Base-by-base conservation (phyloP, 1,140 invertebrate genomes). In the Drosophila cardini region DNA sequence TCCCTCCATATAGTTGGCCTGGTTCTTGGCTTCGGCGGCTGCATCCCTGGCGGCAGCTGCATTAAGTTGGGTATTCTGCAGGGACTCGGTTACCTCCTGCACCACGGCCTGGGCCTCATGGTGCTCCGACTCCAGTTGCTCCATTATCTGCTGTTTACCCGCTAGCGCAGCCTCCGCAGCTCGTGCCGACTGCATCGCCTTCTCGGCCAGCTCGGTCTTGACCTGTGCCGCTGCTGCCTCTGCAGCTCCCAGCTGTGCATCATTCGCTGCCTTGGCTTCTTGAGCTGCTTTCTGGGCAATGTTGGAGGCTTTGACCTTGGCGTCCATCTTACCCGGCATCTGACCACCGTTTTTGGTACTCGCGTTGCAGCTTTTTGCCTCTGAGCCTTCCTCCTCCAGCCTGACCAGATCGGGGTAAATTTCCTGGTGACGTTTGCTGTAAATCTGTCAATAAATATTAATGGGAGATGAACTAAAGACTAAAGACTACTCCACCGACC, bases 191-290 rank as follows among this genome's bases (percentile, higher is more conserved):
- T 95, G 94, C 7, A 94, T 72, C 1, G 95, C 95, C 83, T 94
- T 95, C 48, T 95, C 94, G 1, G 95, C 95, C 48, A 95, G 75
- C 84, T 95, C 94, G 9, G 93, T 93, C 90, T 95, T 95, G 2
- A 95, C 94, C 93, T 95, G 90, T 9, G 93, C 93, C 7, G 95
- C 93, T 10, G 95, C 95, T 70, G 95, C 94, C 16, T 94, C 93
- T 9, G 94, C 95, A 3, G 94, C 95, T 6, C 93, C 93, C 69
- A 94, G 93, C 77, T 95, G 95, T 0, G 94, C 94, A 26, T 95
- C 94, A 32, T 94, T 94, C 1, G 94, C 94, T 2, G 94, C 94
- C 78, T 94, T 94, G 0, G 94, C 94, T 80, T 94, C 94, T 16
- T 94, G 93, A 0, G 94, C 95, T 1, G 94, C 95, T 68, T 95